phyloP scores from a whole-genome alignment of 2,113 vertebrate species.

The Gobiocypris rarus region DNA sequence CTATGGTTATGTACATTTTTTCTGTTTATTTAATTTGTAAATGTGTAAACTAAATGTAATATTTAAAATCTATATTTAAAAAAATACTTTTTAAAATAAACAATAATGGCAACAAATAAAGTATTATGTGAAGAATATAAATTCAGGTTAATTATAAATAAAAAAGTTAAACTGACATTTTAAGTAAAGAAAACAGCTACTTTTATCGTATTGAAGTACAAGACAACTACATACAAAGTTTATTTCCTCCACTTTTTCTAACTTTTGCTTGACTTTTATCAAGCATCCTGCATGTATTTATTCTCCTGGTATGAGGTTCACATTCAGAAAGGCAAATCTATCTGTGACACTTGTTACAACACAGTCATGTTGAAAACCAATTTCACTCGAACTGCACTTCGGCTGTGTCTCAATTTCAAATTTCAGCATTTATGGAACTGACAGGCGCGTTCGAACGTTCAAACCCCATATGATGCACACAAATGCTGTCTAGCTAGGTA shows the following conservation, averaged over 20 bases:
- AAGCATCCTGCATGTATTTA: not conserved
- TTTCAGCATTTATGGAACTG: not conserved
- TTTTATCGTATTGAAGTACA: not conserved
- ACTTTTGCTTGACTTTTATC: not conserved
- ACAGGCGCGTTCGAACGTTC: not conserved
- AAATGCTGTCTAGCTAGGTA: conserved; percentile 8
- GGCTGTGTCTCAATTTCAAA: not conserved
- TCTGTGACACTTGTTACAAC: conserved; percentile 16
- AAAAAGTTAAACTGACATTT: not conserved
- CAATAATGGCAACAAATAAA: not conserved
- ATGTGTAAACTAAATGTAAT: not conserved
- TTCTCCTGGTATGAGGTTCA: not conserved
- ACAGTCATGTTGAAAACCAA: conserved; percentile 30
- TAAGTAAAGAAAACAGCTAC: not conserved
- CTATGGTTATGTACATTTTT: not conserved
- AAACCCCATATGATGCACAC: not conserved
- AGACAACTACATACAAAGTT: not conserved
- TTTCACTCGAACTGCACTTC: not conserved
- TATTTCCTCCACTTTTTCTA: not conserved
- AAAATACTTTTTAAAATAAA: not conserved
- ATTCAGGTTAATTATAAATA: not conserved
- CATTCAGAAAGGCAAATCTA: not conserved
- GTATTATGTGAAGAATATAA: not conserved
- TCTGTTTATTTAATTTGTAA: not conserved
- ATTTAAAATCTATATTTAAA: no score